Conservation (phyloP, 2,797 vertebrate species). For the Tachyglossus aculeatus region DNA sequence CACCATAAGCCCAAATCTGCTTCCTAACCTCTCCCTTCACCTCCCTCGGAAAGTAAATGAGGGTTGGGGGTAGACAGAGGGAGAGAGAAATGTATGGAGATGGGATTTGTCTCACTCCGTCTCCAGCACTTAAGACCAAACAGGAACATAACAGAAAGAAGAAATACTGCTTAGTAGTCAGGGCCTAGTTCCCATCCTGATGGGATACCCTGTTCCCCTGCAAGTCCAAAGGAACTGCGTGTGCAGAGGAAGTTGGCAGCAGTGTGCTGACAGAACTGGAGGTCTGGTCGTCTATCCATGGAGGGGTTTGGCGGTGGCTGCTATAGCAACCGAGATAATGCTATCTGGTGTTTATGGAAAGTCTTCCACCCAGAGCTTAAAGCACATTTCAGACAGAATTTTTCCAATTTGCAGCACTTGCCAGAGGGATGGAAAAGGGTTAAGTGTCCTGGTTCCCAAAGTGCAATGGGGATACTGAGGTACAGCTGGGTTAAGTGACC, state of each 20-base stretch:
- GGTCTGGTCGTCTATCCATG: not conserved
- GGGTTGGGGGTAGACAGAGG: not conserved
- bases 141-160: not conserved
- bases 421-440: not conserved
- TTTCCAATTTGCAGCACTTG: not conserved
- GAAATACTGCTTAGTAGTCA: not conserved
- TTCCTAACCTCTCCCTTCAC: no score
- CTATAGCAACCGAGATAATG: not conserved
- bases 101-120: not conserved
- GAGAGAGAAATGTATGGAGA: not conserved
- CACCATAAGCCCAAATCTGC: no score
- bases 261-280: not conserved
- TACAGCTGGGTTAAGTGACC: not conserved
- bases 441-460: not conserved
- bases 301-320: not conserved
- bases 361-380: not conserved
- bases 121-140: not conserved
- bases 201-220: not conserved
- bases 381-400: not conserved
- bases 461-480: rapidly evolving
- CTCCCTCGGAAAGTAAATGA: not conserved
- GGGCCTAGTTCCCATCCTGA: not conserved
- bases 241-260: not conserved
- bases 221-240: not conserved
- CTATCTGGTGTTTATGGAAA: not conserved